phyloP scores from a whole-genome alignment of 2,797 vertebrate genomes.

The Acridotheres tristis region DNA sequence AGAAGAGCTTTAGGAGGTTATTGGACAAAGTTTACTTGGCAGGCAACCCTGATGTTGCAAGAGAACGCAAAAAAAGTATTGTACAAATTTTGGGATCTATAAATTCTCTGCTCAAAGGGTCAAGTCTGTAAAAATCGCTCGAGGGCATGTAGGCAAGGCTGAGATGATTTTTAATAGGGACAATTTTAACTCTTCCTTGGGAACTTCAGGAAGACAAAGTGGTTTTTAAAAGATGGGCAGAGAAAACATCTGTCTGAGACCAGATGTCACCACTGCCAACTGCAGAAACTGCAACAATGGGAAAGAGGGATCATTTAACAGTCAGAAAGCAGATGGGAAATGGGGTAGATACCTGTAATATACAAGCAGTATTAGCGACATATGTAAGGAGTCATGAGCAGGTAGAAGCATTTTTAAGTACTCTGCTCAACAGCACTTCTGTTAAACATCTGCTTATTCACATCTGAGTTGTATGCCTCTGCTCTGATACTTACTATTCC shows the following conservation, averaged over 20 bases:
- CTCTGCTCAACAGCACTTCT: not conserved
- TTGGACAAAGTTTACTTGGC: not conserved
- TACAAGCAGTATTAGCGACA: not conserved
- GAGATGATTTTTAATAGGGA: not conserved
- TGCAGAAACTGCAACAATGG: not conserved
- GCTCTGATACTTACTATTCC: not conserved
- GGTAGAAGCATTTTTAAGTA: not conserved
- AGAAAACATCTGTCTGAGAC: not conserved
- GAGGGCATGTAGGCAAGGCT: not conserved
- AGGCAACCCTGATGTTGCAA: not conserved
- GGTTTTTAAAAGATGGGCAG: not conserved
- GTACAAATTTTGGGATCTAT: not conserved
- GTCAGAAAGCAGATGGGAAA: not conserved
- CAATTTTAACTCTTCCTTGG: not conserved
- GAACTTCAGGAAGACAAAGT: not conserved
- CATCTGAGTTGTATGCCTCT: not conserved
- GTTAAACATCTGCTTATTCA: not conserved
- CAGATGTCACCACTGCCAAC: not conserved
- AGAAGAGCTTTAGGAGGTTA: not conserved
- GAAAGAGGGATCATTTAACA: not conserved
- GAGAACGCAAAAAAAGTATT: not conserved
- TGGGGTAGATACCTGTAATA: not conserved
- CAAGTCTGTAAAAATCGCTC: not conserved
- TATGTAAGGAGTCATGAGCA: rapidly evolving
- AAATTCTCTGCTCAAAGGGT: not conserved